Conservation (phyloP, 2,797 vertebrate genomes). For the Spheniscus humboldti region DNA sequence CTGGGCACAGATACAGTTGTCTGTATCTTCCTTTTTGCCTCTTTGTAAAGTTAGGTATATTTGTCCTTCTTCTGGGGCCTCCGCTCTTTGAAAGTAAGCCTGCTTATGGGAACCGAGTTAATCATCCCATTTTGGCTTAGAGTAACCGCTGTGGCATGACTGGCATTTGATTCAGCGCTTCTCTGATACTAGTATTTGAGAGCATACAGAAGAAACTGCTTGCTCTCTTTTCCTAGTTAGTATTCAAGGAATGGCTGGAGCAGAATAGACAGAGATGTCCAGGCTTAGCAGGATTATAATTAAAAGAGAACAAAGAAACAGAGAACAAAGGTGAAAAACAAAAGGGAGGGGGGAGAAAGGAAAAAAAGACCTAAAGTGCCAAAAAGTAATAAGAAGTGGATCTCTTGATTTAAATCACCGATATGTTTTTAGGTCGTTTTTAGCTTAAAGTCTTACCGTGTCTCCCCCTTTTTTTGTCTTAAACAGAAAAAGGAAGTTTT, state of each 20-base stretch:
- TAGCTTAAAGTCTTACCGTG: background rate
- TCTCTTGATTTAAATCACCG: background rate
- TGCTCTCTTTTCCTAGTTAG: background rate
- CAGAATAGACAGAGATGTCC: background rate
- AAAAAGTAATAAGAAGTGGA: background rate
- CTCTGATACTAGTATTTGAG: background rate
- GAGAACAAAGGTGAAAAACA: slow-evolving; percentile 21
- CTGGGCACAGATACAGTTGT: background rate
- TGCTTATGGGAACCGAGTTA: background rate
- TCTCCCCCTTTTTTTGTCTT: background rate
- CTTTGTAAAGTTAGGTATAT: background rate
- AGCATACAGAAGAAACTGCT: background rate
- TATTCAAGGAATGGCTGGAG: background rate
- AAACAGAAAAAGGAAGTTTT: background rate
- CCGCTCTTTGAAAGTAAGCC: background rate
- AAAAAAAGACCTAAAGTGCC: background rate
- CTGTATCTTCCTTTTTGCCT: background rate
- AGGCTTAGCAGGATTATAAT: slow-evolving; percentile 34
- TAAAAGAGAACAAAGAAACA: slow-evolving; percentile 28
- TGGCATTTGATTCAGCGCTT: background rate
- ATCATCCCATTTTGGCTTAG: background rate
- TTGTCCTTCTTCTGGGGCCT: background rate
- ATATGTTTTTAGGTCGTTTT: background rate
- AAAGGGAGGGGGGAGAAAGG: background rate
- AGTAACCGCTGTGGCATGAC: background rate